phyloP scores from a whole-genome alignment of 2,797 vertebrate genomes.

The Myotis vivesi region DNA sequence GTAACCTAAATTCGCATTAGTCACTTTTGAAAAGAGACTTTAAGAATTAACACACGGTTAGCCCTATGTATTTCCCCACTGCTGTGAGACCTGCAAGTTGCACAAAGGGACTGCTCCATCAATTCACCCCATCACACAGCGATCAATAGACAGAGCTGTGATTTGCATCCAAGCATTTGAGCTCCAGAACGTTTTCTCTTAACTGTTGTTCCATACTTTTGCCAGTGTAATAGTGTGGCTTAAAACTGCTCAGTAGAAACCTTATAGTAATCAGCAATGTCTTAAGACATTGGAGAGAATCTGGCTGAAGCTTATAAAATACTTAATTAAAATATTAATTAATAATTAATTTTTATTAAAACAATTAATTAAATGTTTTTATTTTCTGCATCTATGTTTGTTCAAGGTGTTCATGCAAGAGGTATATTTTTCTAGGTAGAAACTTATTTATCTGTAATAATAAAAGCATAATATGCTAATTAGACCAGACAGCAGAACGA shows the following conservation, averaged over 20 bases:
- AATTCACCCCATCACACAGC: neutral
- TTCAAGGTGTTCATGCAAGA: neutral
- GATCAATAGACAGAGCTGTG: neutral
- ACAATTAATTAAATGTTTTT: constrained; percentile 6
- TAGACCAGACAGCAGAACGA: too few relatives aligned
- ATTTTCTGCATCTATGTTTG: neutral
- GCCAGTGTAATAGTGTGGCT: neutral
- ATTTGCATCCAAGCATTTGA: neutral
- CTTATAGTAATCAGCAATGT: neutral
- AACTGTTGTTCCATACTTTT: neutral
- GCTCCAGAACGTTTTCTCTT: neutral
- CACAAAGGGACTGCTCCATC: neutral
- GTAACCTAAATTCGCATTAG: neutral
- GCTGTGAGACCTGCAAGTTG: neutral
- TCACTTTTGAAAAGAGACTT: neutral
- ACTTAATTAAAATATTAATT: too few relatives aligned
- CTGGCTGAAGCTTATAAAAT: neutral
- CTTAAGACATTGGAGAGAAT: neutral
- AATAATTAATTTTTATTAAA: neutral
- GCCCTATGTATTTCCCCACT: neutral
- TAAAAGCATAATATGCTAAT: too few relatives aligned
- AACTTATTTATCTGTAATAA: neutral
- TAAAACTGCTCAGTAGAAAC: neutral
- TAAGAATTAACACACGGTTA: neutral
- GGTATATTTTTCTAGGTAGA: neutral